Conservation (phyloP, 2,797 vertebrate species). For the Lagorchestes hirsutus region DNA sequence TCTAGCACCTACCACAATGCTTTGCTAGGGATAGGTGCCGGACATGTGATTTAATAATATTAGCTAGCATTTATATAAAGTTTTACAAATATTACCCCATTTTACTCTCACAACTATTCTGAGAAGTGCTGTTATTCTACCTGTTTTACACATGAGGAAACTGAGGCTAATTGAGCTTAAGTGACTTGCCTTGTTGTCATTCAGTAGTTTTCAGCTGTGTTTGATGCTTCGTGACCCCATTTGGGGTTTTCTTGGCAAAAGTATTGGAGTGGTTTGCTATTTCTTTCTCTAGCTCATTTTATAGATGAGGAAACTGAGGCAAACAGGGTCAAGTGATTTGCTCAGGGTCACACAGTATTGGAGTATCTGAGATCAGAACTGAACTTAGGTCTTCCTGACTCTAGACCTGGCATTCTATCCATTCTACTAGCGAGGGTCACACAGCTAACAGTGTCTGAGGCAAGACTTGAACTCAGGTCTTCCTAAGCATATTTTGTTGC, state of each 20-base stretch:
- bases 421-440: not conserved
- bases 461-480: not conserved
- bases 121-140: not conserved
- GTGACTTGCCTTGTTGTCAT: not conserved
- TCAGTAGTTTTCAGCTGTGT: not conserved
- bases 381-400: not conserved
- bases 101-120: not conserved
- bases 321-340: not conserved
- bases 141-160: not conserved
- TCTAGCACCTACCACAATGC: not conserved
- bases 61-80: not conserved
- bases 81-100: not conserved
- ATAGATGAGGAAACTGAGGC: not conserved
- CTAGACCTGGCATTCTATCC: not conserved
- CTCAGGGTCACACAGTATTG: not conserved
- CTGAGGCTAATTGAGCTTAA: not conserved
- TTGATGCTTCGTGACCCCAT: not conserved
- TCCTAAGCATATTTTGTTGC: not conserved
- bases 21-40: not conserved
- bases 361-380: not conserved
- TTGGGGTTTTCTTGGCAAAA: not conserved
- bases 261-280: no score
- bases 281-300: not conserved
- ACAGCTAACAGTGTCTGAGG: not conserved
- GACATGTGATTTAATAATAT: not conserved